These are phyloP conservation scores for Polyergus mexicanus DNA, from an alignment of 1,140 invertebrate species.

Conservation along the genomic window DNA sequence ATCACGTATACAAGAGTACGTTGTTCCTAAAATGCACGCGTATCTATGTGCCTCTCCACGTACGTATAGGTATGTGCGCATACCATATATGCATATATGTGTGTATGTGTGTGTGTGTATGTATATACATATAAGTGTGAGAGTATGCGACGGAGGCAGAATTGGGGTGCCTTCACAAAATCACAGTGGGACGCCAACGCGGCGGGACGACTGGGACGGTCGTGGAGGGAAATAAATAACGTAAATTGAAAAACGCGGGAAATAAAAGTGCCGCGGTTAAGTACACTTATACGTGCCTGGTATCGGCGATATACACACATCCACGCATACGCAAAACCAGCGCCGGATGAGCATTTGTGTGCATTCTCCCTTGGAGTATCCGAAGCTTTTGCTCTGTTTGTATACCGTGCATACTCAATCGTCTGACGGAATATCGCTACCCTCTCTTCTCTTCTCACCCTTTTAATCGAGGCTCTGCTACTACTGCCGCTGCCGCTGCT, in stretches of 20 bases:
- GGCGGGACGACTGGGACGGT: constrained; percentile 82
- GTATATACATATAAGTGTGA: too few relatives aligned
- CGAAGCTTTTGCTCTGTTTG: constrained; percentile 58
- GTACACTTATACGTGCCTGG: constrained; percentile 54
- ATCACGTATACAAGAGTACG: constrained; percentile 16
- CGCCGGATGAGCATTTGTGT: constrained; percentile 35
- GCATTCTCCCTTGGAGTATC: constrained; percentile 47
- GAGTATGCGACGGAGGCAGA: neutral
- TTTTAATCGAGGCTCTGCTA: constrained; percentile 1
- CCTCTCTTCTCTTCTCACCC: neutral
- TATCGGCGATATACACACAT: constrained; percentile 40
- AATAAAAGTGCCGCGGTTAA: constrained; percentile 58
- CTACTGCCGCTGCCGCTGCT: neutral
- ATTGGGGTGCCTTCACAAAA: constrained; percentile 53
- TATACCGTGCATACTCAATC: constrained; percentile 60
- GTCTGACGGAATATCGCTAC: constrained; percentile 8
- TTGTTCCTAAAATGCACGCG: neutral
- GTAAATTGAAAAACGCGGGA: constrained; percentile 63
- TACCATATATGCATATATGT: neutral
- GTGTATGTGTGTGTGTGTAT: neutral
- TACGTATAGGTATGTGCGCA: neutral
- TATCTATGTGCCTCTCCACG: neutral
- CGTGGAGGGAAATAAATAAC: constrained; percentile 75
- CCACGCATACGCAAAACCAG: constrained; percentile 6
- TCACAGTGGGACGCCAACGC: constrained; percentile 59